Evolutionary conservation across 2,113 vertebrate species (phyloP).

Genomic region (Myanophis thanlyinensis): DNA sequence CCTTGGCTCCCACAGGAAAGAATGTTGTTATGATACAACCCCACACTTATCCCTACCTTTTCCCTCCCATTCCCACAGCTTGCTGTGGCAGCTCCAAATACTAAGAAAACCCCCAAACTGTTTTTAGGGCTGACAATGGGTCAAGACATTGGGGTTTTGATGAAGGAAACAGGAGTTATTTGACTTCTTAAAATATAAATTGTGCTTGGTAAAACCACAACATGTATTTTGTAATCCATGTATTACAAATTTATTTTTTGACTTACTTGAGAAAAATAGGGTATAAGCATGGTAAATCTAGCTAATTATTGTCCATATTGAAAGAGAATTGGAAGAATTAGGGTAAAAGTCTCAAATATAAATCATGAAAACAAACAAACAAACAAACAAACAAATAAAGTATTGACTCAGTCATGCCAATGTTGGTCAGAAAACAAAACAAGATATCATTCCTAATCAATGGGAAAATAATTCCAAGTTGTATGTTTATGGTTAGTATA

Average conservation of each 20-base stretch:
- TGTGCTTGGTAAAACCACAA: neutral
- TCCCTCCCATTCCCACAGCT: too few relatives aligned
- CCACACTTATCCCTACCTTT: too few relatives aligned
- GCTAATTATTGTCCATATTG: neutral
- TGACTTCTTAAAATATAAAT: neutral
- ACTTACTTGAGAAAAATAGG: neutral
- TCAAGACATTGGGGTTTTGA: neutral
- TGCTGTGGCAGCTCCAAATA: too few relatives aligned
- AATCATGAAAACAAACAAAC: too few relatives aligned
- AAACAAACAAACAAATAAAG: too few relatives aligned
- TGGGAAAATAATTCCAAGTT: neutral
- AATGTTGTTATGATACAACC: too few relatives aligned
- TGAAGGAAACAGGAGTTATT: neutral
- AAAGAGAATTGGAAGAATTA: neutral
- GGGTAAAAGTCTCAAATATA: neutral
- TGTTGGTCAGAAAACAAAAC: neutral
- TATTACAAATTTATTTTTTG: neutral
- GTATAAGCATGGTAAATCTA: neutral
- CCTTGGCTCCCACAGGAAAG: too few relatives aligned
- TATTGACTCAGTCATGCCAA: neutral
- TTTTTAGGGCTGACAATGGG: too few relatives aligned
- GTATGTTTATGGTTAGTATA: neutral
- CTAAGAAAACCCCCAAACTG: too few relatives aligned
- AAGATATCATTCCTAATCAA: neutral
- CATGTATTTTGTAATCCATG: neutral